These are phyloP conservation scores for Zoanthus solanderi DNA, from an alignment of 92 coral and sea anemone genomes.

Conservation along the genomic window DNA sequence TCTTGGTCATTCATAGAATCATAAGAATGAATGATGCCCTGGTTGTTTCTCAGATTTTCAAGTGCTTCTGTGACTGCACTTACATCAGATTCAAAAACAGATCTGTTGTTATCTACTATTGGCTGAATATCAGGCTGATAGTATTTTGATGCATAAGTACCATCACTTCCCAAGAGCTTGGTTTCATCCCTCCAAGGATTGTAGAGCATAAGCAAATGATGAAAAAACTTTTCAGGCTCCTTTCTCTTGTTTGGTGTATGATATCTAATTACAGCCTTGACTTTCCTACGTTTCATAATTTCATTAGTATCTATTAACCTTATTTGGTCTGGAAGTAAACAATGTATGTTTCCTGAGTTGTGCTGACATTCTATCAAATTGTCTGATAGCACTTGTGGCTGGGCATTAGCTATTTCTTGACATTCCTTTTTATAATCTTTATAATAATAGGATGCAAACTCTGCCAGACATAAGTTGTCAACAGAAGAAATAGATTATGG, in stretches of 20 bases:
- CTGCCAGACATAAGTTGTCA: not conserved
- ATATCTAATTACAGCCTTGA: not conserved
- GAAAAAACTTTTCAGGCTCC: too few species aligned
- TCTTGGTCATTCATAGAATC: constrained; percentile 8
- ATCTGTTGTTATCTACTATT: not conserved
- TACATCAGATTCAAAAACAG: not conserved
- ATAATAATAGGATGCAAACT: not conserved
- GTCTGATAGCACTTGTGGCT: not conserved
- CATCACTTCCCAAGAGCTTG: not conserved
- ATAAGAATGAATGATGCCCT: not conserved
- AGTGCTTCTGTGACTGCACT: constrained; percentile 9
- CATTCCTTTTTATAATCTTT: not conserved
- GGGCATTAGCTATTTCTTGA: not conserved
- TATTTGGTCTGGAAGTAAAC: not conserved
- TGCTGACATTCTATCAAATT: not conserved
- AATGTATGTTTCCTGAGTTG: not conserved
- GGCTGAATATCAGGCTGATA: not conserved
- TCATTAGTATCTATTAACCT: not conserved
- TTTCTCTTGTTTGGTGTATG: not conserved
- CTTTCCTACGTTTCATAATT: not conserved
- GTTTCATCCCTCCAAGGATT: not conserved
- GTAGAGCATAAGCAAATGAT: not conserved
- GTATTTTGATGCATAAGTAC: too few species aligned
- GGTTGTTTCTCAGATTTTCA: not conserved
- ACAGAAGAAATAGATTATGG: too few species aligned